A percentile compares a stretch with the other conserved stretches of the same genome.
Conservation (phyloP, 2,113 vertebrate genomes). For the Megaptera novaeangliae region DNA sequence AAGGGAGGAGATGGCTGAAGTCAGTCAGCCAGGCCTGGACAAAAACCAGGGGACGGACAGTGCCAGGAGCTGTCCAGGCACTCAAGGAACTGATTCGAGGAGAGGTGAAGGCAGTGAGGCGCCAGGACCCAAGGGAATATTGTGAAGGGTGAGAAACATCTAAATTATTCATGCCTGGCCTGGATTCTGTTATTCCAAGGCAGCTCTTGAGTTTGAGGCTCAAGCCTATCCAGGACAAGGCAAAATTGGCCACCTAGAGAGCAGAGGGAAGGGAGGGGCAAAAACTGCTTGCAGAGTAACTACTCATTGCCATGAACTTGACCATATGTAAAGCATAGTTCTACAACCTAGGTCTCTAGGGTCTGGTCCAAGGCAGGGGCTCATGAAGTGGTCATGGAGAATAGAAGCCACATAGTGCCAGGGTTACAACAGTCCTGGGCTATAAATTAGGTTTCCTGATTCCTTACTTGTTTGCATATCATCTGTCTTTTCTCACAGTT, state of each 20-base stretch:
- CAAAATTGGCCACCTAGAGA: neutral
- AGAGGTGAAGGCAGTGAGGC: neutral
- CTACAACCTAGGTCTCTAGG: neutral
- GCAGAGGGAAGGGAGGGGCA: neutral
- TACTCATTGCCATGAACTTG: neutral
- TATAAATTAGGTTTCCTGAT: neutral
- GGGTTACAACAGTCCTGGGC: neutral
- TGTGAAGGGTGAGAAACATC: neutral
- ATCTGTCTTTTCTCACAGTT: neutral
- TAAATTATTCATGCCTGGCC: neutral
- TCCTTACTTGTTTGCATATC: neutral
- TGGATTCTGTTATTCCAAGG: neutral
- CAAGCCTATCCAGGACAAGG: neutral
- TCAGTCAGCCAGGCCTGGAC: neutral
- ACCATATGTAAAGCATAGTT: neutral
- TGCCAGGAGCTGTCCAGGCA: neutral
- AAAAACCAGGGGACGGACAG: neutral
- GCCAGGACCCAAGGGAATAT: neutral
- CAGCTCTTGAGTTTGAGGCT: neutral
- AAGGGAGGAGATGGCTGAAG: neutral
- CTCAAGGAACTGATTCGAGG: neutral
- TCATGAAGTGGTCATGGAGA: neutral
- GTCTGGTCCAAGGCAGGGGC: neutral
- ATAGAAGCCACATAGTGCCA: neutral
- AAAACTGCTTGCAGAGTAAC: neutral